phyloP scores from a whole-genome alignment of 1,140 invertebrate species.

The Vollenhovia emeryi region DNA sequence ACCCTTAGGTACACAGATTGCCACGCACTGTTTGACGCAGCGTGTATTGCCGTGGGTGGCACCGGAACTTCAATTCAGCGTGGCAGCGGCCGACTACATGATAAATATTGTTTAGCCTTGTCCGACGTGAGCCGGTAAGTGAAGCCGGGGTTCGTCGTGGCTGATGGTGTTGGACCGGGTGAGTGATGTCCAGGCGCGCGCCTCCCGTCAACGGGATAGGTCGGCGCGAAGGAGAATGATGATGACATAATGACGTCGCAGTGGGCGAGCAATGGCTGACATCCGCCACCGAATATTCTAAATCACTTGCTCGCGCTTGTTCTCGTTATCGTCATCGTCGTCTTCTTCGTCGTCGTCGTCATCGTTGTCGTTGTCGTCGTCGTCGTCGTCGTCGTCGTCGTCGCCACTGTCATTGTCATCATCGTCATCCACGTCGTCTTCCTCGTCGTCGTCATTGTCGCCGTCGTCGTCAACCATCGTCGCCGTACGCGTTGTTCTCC shows the following conservation, averaged over 20 bases:
- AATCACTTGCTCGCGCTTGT: constrained; percentile 80
- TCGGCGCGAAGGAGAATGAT: constrained; percentile 83
- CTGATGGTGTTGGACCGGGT: constrained; percentile 76
- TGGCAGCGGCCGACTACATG: constrained; percentile 68
- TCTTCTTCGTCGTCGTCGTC: constrained; percentile 66
- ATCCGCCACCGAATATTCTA: constrained; percentile 85
- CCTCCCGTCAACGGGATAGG: constrained; percentile 82
- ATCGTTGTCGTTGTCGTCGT: constrained; percentile 33
- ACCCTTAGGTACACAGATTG: constrained; percentile 46
- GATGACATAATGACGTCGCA: constrained; percentile 85
- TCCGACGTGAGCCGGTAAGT: constrained; percentile 73
- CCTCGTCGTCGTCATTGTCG: not conserved
- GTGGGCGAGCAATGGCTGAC: constrained; percentile 85
- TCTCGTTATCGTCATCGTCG: constrained; percentile 59
- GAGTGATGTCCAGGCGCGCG: constrained; percentile 83
- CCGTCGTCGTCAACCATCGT: not conserved
- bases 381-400: constrained; percentile 53
- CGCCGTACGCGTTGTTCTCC: constrained; percentile 55
- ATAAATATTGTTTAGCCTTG: constrained; percentile 83
- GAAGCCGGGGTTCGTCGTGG: constrained; percentile 74
- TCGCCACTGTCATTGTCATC: constrained; percentile 49
- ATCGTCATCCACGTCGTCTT: not conserved
- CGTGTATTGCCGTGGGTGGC: constrained; percentile 73
- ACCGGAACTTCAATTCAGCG: constrained; percentile 82
- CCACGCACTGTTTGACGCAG: constrained; percentile 44